phyloP scores from a whole-genome alignment of 2,113 vertebrate species.

The Numenius arquata region DNA sequence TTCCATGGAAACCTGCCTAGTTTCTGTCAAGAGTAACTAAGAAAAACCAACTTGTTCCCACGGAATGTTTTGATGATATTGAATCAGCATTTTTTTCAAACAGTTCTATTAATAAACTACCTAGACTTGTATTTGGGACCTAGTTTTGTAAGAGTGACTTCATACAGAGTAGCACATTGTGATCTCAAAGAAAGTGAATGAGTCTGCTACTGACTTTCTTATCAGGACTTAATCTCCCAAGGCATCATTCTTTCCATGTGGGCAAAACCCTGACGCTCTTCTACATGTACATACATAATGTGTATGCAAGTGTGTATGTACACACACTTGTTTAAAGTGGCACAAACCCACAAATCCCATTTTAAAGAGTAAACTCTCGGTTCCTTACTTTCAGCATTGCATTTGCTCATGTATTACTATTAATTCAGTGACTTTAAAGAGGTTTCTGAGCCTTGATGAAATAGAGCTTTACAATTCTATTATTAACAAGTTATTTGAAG shows the following conservation, averaged over 20 bases:
- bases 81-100: slow-evolving; percentile 7
- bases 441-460: background rate
- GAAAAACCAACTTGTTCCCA: background rate
- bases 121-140: background rate
- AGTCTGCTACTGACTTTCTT: background rate
- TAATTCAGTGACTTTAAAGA: background rate
- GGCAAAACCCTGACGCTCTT: background rate
- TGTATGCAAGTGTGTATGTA: background rate
- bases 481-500: background rate
- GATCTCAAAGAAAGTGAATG: background rate
- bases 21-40: slow-evolving; percentile 1
- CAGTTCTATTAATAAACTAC: background rate
- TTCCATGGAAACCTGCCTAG: slow-evolving; percentile 17
- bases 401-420: background rate
- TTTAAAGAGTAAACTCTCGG: background rate
- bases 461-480: background rate
- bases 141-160: background rate
- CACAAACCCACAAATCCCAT: background rate
- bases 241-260: background rate
- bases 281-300: background rate
- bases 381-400: background rate
- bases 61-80: background rate
- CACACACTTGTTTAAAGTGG: background rate
- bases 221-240: background rate
- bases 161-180: background rate